A percentile compares a stretch with the other conserved stretches of the same genome.
Conservation (phyloP, 1,140 invertebrate genomes). For the Semibalanus balanoides region DNA sequence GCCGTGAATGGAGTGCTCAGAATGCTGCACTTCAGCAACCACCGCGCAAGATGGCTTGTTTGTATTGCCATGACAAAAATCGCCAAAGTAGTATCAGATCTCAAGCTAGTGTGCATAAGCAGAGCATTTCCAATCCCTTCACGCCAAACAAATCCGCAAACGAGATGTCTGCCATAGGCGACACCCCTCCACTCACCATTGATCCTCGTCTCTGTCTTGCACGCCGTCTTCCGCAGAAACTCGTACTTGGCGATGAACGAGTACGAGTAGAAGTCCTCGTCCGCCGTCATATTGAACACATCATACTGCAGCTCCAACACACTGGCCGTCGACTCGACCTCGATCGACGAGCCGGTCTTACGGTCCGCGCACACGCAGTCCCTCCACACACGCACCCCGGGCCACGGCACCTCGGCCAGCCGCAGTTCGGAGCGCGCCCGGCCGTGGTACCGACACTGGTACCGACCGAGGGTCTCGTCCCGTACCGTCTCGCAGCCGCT, state of each 20-base stretch:
- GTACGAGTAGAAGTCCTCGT: constrained; percentile 66
- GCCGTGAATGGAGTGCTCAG: too few species aligned
- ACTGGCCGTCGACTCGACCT: constrained; percentile 56
- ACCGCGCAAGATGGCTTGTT: too few species aligned
- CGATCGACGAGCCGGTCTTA: constrained; percentile 39
- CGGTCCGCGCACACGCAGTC: constrained; percentile 60
- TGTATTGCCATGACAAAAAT: too few species aligned
- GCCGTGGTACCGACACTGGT: constrained; percentile 4
- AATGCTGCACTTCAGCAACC: too few species aligned
- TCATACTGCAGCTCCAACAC: constrained; percentile 66
- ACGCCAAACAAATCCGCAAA: too few species aligned
- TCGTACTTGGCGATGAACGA: constrained; percentile 56
- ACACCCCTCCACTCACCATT: constrained; percentile 6
- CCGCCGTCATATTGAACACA: constrained; percentile 60
- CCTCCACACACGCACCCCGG: constrained; percentile 44
- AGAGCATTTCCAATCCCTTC: too few species aligned
- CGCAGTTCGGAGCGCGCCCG: constrained; percentile 27
- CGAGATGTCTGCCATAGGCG: too few species aligned
- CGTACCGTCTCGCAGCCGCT: not conserved
- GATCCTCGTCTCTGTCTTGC: constrained; percentile 18
- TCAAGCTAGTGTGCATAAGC: too few species aligned
- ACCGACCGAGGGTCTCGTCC: not conserved
- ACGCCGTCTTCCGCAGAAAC: constrained; percentile 19
- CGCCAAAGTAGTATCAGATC: too few species aligned
- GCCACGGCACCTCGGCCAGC: constrained; percentile 56